Conservation (phyloP, 2,113 vertebrate genomes). For the Hippocampus comes region DNA sequence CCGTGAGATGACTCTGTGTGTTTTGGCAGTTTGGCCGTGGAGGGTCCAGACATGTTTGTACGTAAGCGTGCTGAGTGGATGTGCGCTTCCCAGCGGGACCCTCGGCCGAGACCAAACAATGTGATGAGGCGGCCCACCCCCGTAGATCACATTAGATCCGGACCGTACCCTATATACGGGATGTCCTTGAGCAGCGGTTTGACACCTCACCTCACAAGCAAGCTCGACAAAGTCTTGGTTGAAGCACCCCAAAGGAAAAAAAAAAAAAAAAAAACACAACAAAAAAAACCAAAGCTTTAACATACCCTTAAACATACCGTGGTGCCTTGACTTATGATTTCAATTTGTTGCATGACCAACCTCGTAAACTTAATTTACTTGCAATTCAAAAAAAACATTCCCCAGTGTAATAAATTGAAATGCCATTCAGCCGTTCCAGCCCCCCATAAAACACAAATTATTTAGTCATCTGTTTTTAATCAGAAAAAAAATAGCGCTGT, state of each 20-base stretch:
- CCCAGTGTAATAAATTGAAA: too few species aligned
- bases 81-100: conserved; percentile 24
- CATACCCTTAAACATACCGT: too few species aligned
- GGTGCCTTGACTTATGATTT: too few species aligned
- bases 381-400: too few species aligned
- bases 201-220: neutral
- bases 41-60: conserved; percentile 43
- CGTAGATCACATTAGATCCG: neutral
- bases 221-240: neutral
- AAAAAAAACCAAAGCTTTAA: too few species aligned
- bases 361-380: too few species aligned
- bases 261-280: too few species aligned
- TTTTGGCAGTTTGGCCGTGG: conserved; percentile 61
- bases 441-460: too few species aligned
- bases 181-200: conserved; percentile 15
- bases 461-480: too few species aligned
- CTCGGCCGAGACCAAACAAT: neutral
- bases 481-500: too few species aligned
- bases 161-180: neutral
- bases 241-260: neutral
- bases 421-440: too few species aligned
- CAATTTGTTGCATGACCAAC: too few species aligned
- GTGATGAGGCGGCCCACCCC: conserved; percentile 14
- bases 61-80: conserved; percentile 29
- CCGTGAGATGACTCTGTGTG: conserved; percentile 53